Evolutionary conservation across 2,888 invertebrate species (phyloP), one percentile per base, ranked within the genome.

Genomic region (Yponomeuta evonymella): DNA sequence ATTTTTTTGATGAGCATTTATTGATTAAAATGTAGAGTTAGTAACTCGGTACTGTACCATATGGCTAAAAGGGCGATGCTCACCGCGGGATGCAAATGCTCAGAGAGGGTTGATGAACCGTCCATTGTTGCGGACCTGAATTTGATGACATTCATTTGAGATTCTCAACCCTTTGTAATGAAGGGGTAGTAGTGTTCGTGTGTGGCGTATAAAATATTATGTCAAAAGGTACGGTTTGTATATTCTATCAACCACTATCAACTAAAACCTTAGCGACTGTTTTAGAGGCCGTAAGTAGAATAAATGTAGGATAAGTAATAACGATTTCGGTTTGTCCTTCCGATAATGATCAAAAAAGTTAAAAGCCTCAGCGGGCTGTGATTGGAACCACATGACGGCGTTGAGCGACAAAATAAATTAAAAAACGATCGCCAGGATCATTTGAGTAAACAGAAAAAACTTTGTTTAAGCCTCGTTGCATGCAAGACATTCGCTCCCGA

Each of bases 341-440:
- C 65, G 71, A 72, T 71, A 72, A 66, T 71, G 58, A 48, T 63
- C 51, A 33, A 88, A 89, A 88, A 86, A 82, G 79, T 82, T 84
- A 85, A 88, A 88, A 85, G 84, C 84, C 78, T 84, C 79, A 80
- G 78, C 82, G 76, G 75, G 74, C 83, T 77, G 83, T 90, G 91
- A 92, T 92, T 91, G 90, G 86, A 91, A 90, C 87, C 92, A 92
- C 84, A 91, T 92, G 92, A 90, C 89, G 84, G 81, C 82, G 84
- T 76, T 65, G 83, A 87, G 82, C 84, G 84, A 85, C 83, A 84
- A 84, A 89, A 90, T 88, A 90, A 90, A 90, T 90, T 90, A 89
- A 91, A 90, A 92, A 91, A 91, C 90, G 89, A 92, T 90, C 89
- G 89, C 87, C 86, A 89, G 86, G 33, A 86, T 88, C 88, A 88